These are phyloP conservation scores for Phrynocephalus vlangalii DNA, from an alignment of 2,797 vertebrate species.

Conservation along the genomic window DNA sequence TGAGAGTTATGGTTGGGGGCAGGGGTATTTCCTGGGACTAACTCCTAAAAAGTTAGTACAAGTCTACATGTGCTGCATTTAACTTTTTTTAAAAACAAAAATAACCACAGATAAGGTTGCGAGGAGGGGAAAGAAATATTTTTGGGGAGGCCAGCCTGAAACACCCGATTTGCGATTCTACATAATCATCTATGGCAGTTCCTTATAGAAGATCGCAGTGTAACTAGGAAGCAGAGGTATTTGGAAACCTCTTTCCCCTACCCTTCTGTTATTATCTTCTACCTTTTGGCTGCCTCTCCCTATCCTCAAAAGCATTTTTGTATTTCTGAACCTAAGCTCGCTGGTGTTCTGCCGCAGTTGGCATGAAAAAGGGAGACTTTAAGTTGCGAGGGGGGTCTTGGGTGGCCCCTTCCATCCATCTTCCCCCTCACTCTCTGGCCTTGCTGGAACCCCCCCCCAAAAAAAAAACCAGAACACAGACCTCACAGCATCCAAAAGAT, in stretches of 20 bases:
- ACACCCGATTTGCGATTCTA: too few species aligned
- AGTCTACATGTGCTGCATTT: too few species aligned
- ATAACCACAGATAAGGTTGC: too few species aligned
- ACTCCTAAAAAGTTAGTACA: too few species aligned
- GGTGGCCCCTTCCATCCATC: not conserved
- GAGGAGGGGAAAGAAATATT: too few species aligned
- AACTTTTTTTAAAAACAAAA: too few species aligned
- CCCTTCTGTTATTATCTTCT: not conserved
- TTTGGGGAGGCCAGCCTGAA: too few species aligned
- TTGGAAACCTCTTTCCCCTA: not conserved
- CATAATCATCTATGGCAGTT: too few species aligned
- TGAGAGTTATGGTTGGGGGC: too few species aligned
- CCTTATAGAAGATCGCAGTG: too few species aligned
- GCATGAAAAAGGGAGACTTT: not conserved
- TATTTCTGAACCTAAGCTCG: not conserved
- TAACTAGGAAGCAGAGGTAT: not conserved
- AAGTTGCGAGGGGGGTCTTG: not conserved
- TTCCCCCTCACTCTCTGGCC: conserved; percentile 38
- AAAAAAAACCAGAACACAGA: conserved; percentile 39
- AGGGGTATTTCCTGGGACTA: too few species aligned
- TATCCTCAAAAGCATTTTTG: rapidly evolving
- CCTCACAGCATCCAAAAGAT: conserved; percentile 65
- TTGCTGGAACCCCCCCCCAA: conserved; percentile 52
- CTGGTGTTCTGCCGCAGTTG: not conserved
- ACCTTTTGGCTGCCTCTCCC: not conserved